A percentile compares a stretch with the other conserved stretches of the same genome.
These are phyloP conservation scores for Dicranocentrus wangi DNA, from an alignment of 2,888 invertebrate genomes.

Conservation along the genomic window DNA sequence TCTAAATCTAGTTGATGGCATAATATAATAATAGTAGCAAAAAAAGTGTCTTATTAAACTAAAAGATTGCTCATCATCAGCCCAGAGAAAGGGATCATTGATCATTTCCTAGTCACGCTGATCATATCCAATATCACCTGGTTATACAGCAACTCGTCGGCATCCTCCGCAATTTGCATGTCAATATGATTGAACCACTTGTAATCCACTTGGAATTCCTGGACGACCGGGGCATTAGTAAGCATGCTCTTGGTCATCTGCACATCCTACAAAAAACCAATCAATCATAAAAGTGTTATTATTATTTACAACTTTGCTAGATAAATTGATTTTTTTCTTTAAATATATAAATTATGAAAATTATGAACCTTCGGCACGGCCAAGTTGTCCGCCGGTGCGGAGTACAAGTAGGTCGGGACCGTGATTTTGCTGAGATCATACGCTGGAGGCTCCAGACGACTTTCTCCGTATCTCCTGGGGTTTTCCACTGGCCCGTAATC, in stretches of 20 bases:
- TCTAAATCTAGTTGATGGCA: too few species aligned
- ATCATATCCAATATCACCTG: slow-evolving; percentile 1
- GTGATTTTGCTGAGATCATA: slow-evolving; percentile 15
- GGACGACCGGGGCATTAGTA: background rate
- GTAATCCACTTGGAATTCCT: background rate
- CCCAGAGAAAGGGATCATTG: too few species aligned
- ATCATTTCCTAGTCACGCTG: too few species aligned
- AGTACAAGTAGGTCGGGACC: slow-evolving; percentile 31
- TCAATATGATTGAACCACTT: slow-evolving; percentile 23
- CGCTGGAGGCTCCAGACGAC: background rate
- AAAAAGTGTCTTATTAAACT: too few species aligned
- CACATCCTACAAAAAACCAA: slow-evolving; percentile 21
- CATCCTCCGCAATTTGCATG: slow-evolving; percentile 24
- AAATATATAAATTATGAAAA: too few species aligned
- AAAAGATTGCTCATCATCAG: too few species aligned
- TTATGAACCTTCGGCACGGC: slow-evolving; percentile 12
- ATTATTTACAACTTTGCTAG: too few species aligned
- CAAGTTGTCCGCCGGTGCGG: slow-evolving; percentile 20
- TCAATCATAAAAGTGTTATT: too few species aligned
- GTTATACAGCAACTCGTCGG: slow-evolving; percentile 15
- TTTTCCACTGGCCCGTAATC: slow-evolving; percentile 31
- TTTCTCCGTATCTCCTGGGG: background rate
- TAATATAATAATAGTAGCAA: too few species aligned
- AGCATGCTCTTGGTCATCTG: background rate
- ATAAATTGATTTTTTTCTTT: too few species aligned